Conservation (phyloP, 2,797 vertebrate species). For the Microtus obscurus region DNA sequence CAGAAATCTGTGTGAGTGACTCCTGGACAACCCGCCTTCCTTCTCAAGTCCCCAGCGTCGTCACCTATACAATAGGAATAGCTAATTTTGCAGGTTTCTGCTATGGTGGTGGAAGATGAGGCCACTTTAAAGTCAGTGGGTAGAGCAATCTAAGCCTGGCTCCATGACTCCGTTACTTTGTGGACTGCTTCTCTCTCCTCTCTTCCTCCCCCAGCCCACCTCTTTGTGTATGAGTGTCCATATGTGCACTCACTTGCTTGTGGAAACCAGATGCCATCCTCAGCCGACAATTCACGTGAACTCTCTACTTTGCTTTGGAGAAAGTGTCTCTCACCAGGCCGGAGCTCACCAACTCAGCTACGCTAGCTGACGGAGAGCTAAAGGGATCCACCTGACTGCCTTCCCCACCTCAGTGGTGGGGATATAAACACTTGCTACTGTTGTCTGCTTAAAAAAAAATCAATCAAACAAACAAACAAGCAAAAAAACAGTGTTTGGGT, state of each 20-base stretch:
- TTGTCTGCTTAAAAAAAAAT: background rate
- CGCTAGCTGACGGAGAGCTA: background rate
- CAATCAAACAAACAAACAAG: too few relatives aligned
- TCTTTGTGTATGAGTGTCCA: background rate
- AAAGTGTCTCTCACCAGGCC: background rate
- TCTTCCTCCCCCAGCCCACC: background rate
- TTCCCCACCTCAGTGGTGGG: background rate
- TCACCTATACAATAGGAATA: background rate
- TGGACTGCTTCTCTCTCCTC: background rate
- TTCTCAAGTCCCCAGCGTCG: background rate
- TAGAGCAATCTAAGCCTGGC: background rate
- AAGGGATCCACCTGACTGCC: background rate
- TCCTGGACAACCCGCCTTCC: background rate
- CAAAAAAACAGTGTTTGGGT: background rate
- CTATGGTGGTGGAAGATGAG: background rate
- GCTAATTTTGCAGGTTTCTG: background rate
- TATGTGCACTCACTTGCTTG: background rate
- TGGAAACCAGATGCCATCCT: background rate
- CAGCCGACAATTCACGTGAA: too few relatives aligned
- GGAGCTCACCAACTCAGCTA: background rate
- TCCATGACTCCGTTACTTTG: background rate
- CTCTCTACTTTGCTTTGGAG: background rate
- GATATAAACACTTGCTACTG: background rate
- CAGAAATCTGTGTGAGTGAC: background rate
- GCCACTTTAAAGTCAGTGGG: background rate